Percentiles rank a stretch among this genome's conserved stretches.
Evolutionary conservation across 2,797 vertebrate species (phyloP).

Genomic region (Lepilemur ruficaudatus): DNA sequence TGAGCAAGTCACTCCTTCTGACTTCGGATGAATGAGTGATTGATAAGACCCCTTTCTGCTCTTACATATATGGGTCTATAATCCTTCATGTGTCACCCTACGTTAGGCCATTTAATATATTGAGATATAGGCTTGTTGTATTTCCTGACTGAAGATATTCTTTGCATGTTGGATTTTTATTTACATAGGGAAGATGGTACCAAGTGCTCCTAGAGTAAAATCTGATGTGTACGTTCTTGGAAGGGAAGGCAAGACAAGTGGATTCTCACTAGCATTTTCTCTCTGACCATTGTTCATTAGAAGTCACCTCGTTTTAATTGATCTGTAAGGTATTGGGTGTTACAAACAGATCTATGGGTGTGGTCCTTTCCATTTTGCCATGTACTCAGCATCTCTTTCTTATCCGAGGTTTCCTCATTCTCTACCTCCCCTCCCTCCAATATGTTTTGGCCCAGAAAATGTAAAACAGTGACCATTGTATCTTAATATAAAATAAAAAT

Average conservation of each 20-base stretch:
- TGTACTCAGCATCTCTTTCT: neutral
- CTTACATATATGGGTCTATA: fast-evolving
- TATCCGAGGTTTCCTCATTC: fast-evolving
- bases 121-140: neutral
- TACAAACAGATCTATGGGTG: neutral
- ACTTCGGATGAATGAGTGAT: neutral
- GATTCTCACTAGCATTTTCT: neutral
- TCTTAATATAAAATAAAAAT: neutral
- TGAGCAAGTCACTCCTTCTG: neutral
- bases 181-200: neutral
- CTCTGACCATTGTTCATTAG: neutral
- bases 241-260: neutral
- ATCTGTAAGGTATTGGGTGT: neutral
- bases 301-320: neutral
- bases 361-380: neutral
- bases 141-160: neutral
- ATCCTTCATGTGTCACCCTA: neutral
- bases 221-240: neutral
- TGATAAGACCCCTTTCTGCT: neutral
- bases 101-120: neutral
- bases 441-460: neutral
- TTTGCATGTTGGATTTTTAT: neutral
- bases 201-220: neutral
- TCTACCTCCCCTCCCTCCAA: neutral
- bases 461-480: neutral